Evolutionary conservation across 1,140 invertebrate genomes (phyloP), one percentile per base, ranked within the genome.

Genomic region (Aleiodes sp.): DNA sequence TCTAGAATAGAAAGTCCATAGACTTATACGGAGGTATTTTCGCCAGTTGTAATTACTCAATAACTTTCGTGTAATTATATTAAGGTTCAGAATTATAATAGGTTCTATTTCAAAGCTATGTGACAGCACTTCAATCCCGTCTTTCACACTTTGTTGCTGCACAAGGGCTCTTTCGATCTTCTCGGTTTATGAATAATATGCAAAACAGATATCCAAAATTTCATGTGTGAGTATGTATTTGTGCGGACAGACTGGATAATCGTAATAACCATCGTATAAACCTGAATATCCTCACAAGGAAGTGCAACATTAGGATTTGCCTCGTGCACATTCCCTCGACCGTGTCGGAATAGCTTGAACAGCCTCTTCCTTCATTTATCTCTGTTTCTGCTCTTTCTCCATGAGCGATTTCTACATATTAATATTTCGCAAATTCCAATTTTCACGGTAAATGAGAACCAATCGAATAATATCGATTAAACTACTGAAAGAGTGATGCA

Each of bases 401-500:
- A 2, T 8, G 8, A 16, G 21, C 14, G 46, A 52, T 52, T 52
- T 9, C 46, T 21, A 16, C 6, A 16, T 9, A 24, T 24, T 9
- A 12, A 12, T 21, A 2, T 52, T 6, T 24, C 19, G 46, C 46
- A 52, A 52, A 52, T 52, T 52, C 16, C 21, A 8, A 24, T 19
- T 21, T 52, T 52, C 46, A 9, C 46, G 21, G 16, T 24, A 52
- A 21, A 16, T 52, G 21, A 52, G 46, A 24, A 16, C 21, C n/a
- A 21, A 52, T 52, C 26, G 26, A 52, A 52, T 52, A 24, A 52
- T 52, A 52, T 52, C 46, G 46, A 52, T 52, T 52, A 24, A 52
- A 52, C 46, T 52, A 24, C 21, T 52, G 16, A 16, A 8, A 52
- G 26, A 52, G 12, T 52, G 16, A 52, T 52, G 46, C 46, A 52